Conservation (phyloP, 1,140 invertebrate genomes). For the Aphis gossypii region DNA sequence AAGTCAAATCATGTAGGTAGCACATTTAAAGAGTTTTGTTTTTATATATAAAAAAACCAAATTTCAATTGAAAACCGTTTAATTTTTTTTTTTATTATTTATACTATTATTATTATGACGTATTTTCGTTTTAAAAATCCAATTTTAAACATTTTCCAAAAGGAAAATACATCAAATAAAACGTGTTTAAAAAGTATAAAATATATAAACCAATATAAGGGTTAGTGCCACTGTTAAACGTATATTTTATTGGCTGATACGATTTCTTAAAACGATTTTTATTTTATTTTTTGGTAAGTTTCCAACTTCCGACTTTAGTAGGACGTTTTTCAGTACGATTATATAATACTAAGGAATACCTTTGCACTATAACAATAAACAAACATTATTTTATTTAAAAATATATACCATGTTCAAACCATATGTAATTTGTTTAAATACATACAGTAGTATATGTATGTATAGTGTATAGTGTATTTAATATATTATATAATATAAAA, state of each 20-base stretch:
- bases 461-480: not conserved
- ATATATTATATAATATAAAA: not conserved
- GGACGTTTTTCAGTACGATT: not conserved
- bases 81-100: not conserved
- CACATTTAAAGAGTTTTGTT: not conserved
- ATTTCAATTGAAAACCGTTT: slow-evolving; percentile 27
- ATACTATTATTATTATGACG: not conserved
- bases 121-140: not conserved
- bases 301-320: slow-evolving; percentile 11
- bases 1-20: too few species aligned
- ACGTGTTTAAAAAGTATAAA: slow-evolving; percentile 35
- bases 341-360: not conserved
- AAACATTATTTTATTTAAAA: not conserved
- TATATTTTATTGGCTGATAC: slow-evolving; percentile 32
- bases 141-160: slow-evolving; percentile 26
- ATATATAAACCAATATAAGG: slow-evolving; percentile 19
- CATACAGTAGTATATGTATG: not conserved
- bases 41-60: not conserved
- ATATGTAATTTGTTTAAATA: not conserved
- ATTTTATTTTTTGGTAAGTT: not conserved
- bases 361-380: slow-evolving; percentile 29
- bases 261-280: not conserved
- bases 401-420: not conserved
- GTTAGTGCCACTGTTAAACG: not conserved
- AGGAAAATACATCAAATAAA: slow-evolving; percentile 36